phyloP scores from a whole-genome alignment of 2,797 vertebrate genomes.

The Gallinago solitaria region DNA sequence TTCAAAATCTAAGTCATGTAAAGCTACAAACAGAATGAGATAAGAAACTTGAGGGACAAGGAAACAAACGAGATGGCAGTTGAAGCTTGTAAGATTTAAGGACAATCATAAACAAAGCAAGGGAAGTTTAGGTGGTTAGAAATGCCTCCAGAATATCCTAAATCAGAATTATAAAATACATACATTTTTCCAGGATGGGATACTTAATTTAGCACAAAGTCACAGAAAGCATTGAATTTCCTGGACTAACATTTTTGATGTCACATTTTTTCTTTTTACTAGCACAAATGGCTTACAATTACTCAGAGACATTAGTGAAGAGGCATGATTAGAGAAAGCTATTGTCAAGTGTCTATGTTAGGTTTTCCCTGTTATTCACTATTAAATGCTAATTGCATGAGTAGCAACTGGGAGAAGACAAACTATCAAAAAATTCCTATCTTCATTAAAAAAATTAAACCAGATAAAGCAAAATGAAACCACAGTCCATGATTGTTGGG shows the following conservation, averaged over 20 bases:
- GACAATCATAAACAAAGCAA: neutral
- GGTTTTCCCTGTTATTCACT: neutral
- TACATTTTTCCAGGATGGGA: neutral
- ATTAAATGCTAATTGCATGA: neutral
- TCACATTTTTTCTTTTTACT: neutral
- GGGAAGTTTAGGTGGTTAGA: neutral
- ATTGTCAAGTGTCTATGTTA: neutral
- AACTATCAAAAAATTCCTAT: accelerated
- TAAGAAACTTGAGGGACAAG: neutral
- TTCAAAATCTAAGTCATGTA: neutral
- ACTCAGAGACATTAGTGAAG: neutral
- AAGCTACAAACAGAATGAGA: neutral
- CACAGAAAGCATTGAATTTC: neutral
- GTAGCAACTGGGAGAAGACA: neutral
- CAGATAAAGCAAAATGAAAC: neutral
- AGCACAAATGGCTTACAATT: neutral
- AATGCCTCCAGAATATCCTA: neutral
- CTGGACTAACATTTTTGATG: too few relatives aligned
- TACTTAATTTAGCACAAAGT: neutral
- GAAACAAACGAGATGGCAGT: neutral
- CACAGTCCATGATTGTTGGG: neutral
- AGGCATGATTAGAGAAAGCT: neutral
- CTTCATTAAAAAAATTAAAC: neutral
- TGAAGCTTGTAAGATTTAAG: neutral
- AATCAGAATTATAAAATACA: neutral